Base-by-base conservation (phyloP, 1,140 invertebrate genomes). In the Drosophila albomicans region DNA sequence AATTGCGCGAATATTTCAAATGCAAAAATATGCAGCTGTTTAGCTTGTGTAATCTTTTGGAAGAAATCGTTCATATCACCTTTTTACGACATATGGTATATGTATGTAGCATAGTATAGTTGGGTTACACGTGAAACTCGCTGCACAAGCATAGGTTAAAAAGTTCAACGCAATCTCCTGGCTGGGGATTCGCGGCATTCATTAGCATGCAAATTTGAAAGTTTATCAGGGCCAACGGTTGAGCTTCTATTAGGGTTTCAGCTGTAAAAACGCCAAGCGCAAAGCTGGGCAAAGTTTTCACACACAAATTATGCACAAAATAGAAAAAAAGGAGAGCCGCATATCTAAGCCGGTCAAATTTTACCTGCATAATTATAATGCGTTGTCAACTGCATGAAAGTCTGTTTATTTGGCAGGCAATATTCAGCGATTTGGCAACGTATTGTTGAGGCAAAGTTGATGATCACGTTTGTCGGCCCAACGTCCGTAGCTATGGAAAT, bases 201-300 rank as follows among this genome's bases (percentile, higher is more conserved):
- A 71, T 71, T 64, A 64, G 59, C 51, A 71, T 71, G 57, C 66
- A 69, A 69, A 69, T 61, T 61, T 69, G 30, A 62, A 62, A 69
- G 49, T 69, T 52, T 61, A 69, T 61, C 35, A 41, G 54, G 30
- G 25, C 7, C 7, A 10, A n/a, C 25, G 49, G 35, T 56, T 41
- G 57, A 62, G 46, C 13, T 54, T 5, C 38, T 38, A 7, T 62
- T 46, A 15, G 15, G 28, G 48, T n/a, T 43, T 11, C 35, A 52
- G 43, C 64, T 32, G 35, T 43, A 43, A 30, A 43, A 15, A 35
- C 16, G n/a, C 20, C 41, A 35, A 13, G 5, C 38, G 13, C 16
- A 11, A 7, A 1, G 1, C 1, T 25, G 1, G 7, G 3, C n/a
- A 35, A 70, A 70, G 57, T 62, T 70, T 61, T 10, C 15, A 32